phyloP scores from a whole-genome alignment of 2,888 invertebrate species.

The Yponomeuta cagnagella region DNA sequence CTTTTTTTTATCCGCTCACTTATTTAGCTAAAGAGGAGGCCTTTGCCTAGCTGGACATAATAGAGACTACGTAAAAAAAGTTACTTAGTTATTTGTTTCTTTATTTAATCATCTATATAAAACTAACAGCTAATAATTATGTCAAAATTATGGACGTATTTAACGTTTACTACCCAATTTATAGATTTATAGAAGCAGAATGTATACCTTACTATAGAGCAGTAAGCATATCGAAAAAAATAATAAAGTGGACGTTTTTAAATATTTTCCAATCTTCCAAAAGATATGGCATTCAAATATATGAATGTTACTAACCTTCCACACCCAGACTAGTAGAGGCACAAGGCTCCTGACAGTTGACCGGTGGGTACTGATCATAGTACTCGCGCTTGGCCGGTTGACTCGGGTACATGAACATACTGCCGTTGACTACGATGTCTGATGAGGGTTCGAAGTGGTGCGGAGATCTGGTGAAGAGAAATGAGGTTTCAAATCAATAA shows the following conservation, averaged over 20 bases:
- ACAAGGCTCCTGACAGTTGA: conserved; percentile 34
- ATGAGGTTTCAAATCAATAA: not conserved
- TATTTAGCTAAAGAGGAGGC: not conserved
- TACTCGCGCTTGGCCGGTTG: conserved; percentile 58
- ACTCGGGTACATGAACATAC: conserved; percentile 60
- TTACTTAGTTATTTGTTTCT: not conserved
- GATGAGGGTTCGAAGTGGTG: conserved; percentile 60
- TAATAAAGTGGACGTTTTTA: no score
- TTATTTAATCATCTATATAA: not conserved
- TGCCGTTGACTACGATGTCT: conserved; percentile 59
- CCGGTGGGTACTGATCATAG: conserved; percentile 57
- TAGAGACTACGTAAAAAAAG: not conserved
- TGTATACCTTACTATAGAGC: no score
- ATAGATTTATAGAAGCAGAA: no score
- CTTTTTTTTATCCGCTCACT: not conserved
- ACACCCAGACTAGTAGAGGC: conserved; percentile 36
- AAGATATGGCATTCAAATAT: not conserved
- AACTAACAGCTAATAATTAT: no score
- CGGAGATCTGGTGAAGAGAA: conserved; percentile 47
- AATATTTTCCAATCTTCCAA: no score
- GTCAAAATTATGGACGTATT: no score
- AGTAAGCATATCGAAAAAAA: no score
- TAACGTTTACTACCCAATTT: no score
- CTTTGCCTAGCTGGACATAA: not conserved
- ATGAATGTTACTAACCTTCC: conserved; percentile 39